A percentile compares a stretch with the other conserved stretches of the same genome.
Evolutionary conservation across 2,888 invertebrate species (phyloP).

Genomic region (Drosophila barbarae): DNA sequence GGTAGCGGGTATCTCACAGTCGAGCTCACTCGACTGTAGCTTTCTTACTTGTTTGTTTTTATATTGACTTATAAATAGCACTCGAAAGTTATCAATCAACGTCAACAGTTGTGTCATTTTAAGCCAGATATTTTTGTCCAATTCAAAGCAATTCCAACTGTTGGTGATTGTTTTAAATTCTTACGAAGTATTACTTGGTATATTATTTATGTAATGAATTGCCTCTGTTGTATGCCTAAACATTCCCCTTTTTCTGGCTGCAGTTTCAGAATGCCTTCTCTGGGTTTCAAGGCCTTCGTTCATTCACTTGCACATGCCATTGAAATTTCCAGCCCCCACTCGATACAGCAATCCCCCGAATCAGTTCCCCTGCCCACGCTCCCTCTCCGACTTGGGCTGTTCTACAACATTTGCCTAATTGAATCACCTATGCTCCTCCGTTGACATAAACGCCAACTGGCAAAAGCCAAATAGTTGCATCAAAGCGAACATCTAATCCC

Average conservation of each 20-base stretch:
- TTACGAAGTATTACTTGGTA: background rate
- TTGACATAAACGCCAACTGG: slow-evolving; percentile 61
- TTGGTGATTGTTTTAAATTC: background rate
- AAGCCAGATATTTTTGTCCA: no score
- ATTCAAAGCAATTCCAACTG: background rate
- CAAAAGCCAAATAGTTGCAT: slow-evolving; percentile 52
- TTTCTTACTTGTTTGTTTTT: no score
- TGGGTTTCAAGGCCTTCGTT: slow-evolving; percentile 30
- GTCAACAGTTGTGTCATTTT: background rate
- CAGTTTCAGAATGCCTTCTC: slow-evolving; percentile 1
- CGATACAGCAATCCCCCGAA: slow-evolving; percentile 26
- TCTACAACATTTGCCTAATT: slow-evolving; percentile 47
- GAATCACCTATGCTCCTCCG: slow-evolving; percentile 55
- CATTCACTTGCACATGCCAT: slow-evolving; percentile 38
- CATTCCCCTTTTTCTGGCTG: background rate
- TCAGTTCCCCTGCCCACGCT: slow-evolving; percentile 31
- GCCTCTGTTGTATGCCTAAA: background rate
- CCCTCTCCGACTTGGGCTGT: slow-evolving; percentile 7
- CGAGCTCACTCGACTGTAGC: no score
- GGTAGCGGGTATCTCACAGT: no score
- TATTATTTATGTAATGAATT: slow-evolving; percentile 1
- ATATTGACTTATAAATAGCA: slow-evolving; percentile 1
- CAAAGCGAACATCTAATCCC: slow-evolving; percentile 39
- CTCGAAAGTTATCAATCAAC: slow-evolving; percentile 8
- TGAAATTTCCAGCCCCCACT: slow-evolving; percentile 35